A percentile compares a stretch with the other conserved stretches of the same genome.
Conservation (phyloP, 2,888 invertebrate species). For the Hypena proboscidalis region DNA sequence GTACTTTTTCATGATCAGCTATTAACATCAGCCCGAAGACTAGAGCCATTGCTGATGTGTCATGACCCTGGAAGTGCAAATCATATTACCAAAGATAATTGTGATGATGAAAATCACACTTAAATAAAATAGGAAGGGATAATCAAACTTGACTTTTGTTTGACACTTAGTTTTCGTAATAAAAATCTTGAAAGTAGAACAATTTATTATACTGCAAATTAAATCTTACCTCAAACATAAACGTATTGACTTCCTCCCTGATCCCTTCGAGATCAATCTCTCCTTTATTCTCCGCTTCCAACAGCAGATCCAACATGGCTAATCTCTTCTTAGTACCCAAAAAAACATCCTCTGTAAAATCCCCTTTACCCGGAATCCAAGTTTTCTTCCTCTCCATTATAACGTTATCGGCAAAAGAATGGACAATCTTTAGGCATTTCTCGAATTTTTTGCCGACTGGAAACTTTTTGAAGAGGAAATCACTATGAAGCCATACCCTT, state of each 20-base stretch:
- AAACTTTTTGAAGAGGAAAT: conserved; percentile 77
- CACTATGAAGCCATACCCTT: conserved; percentile 84
- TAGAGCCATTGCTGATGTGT: conserved; percentile 78
- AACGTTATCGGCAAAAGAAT: conserved; percentile 82
- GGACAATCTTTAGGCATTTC: conserved; percentile 74
- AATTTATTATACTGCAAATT: too few relatives aligned
- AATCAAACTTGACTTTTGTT: too few relatives aligned
- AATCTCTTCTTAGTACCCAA: conserved; percentile 73
- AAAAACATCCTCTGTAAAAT: conserved; percentile 15
- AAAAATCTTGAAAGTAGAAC: too few relatives aligned
- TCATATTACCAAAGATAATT: conserved; percentile 1
- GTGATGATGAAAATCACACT: too few relatives aligned
- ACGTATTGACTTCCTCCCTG: conserved; percentile 90
- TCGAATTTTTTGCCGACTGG: conserved; percentile 76
- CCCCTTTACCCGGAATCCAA: conserved; percentile 29
- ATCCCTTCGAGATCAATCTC: conserved; percentile 87
- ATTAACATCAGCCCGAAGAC: conserved; percentile 70
- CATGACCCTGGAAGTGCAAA: conserved; percentile 84
- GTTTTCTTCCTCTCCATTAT: conserved; percentile 75
- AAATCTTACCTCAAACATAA: conserved; percentile 88
- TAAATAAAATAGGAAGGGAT: too few relatives aligned
- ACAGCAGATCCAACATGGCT: conserved; percentile 87
- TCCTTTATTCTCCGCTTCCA: conserved; percentile 85
- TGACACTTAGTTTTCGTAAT: too few relatives aligned
- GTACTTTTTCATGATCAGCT: conserved; percentile 60